Conservation (phyloP, 1,140 invertebrate species). For the Drosophila prosaltans region DNA sequence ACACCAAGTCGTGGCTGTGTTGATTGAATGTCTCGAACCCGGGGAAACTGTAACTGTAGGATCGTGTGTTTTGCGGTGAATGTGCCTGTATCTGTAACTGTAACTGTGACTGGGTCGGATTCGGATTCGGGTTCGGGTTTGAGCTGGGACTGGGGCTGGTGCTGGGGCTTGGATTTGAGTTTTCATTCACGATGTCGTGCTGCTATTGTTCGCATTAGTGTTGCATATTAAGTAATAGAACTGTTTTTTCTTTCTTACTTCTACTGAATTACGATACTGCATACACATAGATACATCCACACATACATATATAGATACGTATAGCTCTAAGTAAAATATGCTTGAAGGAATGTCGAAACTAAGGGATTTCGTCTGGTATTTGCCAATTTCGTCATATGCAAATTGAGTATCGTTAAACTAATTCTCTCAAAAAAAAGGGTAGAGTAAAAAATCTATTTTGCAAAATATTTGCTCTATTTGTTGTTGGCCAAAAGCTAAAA, state of each 20-base stretch:
- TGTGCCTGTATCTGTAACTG: constrained; percentile 35
- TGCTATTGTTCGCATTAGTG: constrained; percentile 75
- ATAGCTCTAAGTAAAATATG: neutral
- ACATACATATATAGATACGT: too few relatives aligned
- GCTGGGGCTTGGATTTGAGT: constrained; percentile 30
- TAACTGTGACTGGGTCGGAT: constrained; percentile 5
- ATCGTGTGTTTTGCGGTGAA: constrained; percentile 52
- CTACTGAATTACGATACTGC: constrained; percentile 9
- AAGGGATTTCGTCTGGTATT: constrained; percentile 1
- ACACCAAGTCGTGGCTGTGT: constrained; percentile 44
- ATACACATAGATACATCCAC: neutral
- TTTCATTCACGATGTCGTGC: constrained; percentile 59
- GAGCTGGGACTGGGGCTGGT: neutral
- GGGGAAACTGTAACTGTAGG: constrained; percentile 40
- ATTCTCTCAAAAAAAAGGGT: neutral
- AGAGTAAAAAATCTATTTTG: neutral
- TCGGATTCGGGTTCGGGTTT: constrained; percentile 16
- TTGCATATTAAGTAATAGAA: constrained; percentile 79
- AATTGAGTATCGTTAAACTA: neutral
- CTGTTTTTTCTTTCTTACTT: constrained; percentile 63
- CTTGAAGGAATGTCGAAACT: neutral
- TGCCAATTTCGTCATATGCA: constrained; percentile 8
- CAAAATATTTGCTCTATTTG: constrained; percentile 6
- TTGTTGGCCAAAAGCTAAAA: constrained; percentile 1
- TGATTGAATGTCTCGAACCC: constrained; percentile 49